Evolutionary conservation across 1,140 invertebrate species (phyloP).

Genomic region (Philotrypesis tridentata): DNA sequence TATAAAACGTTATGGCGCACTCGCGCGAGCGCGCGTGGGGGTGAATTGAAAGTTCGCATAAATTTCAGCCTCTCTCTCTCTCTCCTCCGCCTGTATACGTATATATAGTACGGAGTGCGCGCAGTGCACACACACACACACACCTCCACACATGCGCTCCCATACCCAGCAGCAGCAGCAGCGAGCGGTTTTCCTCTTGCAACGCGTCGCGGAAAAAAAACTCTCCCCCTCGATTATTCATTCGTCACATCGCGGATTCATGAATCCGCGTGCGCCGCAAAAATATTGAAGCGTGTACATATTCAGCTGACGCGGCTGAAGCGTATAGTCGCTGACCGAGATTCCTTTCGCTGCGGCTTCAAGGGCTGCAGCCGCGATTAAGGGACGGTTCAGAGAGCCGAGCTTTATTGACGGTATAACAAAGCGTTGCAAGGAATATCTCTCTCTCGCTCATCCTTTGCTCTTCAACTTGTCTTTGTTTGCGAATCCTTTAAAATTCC

Average conservation of each 20-base stretch:
- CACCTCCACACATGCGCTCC: no score
- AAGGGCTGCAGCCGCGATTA: background rate
- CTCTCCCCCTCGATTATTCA: constrained; percentile 50
- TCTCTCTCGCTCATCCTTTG: background rate
- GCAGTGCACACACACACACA: background rate
- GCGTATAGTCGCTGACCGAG: constrained; percentile 10
- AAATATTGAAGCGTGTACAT: constrained; percentile 56
- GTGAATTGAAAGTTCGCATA: constrained; percentile 30
- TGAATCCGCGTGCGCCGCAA: constrained; percentile 49
- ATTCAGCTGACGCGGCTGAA: constrained; percentile 9
- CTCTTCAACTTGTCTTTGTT: background rate
- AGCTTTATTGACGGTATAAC: constrained; percentile 22
- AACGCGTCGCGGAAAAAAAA: constrained; percentile 23
- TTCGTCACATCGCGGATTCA: constrained; percentile 48
- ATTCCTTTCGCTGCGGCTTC: background rate
- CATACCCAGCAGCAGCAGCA: no score
- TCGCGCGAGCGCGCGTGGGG: background rate
- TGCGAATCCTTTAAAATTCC: background rate
- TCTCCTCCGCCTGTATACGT: no score
- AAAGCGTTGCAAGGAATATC: background rate
- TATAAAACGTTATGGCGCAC: background rate
- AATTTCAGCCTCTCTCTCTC: background rate
- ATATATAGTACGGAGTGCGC: no score
- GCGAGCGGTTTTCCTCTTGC: constrained; percentile 31
- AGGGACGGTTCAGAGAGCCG: background rate